A percentile compares a stretch with the other conserved stretches of the same genome.
These are phyloP conservation scores for Thrips palmi DNA, from an alignment of 1,140 invertebrate genomes.

Conservation along the genomic window DNA sequence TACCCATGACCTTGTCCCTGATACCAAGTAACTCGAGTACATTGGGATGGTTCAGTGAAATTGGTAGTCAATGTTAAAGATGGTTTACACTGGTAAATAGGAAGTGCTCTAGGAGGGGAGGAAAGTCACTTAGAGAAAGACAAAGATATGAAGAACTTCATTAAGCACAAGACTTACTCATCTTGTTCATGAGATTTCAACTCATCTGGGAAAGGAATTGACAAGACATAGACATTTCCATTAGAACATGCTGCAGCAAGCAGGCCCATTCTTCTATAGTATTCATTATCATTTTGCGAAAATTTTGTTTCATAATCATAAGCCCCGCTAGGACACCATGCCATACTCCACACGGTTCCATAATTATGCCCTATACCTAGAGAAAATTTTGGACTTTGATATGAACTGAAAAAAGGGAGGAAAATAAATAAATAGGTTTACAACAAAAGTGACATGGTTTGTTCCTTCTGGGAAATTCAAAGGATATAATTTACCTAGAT, in stretches of 20 bases:
- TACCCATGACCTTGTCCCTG: constrained; percentile 14
- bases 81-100: constrained; percentile 19
- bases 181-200: constrained; percentile 16
- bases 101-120: constrained; percentile 7
- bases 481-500: constrained; percentile 17
- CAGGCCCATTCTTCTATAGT: constrained; percentile 37
- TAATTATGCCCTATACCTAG: constrained; percentile 38
- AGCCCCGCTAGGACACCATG: constrained; percentile 58
- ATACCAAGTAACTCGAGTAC: constrained; percentile 15
- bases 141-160: constrained; percentile 1
- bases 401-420: constrained; percentile 4
- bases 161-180: not conserved
- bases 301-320: constrained; percentile 24
- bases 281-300: constrained; percentile 9
- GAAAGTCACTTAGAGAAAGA: constrained; percentile 17
- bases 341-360: constrained; percentile 46
- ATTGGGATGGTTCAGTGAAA: constrained; percentile 12
- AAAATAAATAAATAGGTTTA: not conserved
- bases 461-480: too few species aligned
- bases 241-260: constrained; percentile 46
- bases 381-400: constrained; percentile 21
- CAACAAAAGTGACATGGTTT: too few species aligned
- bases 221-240: constrained; percentile 38
- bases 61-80: constrained; percentile 16
- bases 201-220: constrained; percentile 31